Percentiles rank a stretch among this genome's conserved stretches.
Conservation (phyloP, 1,140 invertebrate species). For the Drosophila mayri region DNA sequence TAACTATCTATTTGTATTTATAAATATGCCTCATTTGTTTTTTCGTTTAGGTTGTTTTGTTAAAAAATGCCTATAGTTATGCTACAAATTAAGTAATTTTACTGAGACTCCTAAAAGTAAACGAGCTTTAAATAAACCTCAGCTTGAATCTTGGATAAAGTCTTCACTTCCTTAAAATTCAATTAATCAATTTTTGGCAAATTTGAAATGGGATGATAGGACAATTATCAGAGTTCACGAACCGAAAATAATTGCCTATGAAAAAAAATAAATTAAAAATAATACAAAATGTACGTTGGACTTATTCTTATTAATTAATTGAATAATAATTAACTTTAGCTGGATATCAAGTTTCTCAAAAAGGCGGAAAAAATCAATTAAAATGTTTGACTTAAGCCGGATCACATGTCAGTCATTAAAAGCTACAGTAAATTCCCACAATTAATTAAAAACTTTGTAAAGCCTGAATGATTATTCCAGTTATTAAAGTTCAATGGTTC, state of each 20-base stretch:
- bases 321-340: not conserved
- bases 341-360: not conserved
- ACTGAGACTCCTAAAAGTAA: not conserved
- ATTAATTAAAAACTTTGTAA: not conserved
- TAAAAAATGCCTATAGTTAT: not conserved
- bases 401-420: slow-evolving; percentile 1
- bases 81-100: not conserved
- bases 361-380: slow-evolving; percentile 5
- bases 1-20: too few species aligned
- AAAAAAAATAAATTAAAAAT: too few species aligned
- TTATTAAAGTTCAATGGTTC: slow-evolving; percentile 8
- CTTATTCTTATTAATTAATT: not conserved
- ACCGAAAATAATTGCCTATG: not conserved
- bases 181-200: not conserved
- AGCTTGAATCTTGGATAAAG: not conserved
- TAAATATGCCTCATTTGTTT: too few species aligned
- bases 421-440: not conserved
- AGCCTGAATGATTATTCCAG: slow-evolving; percentile 2
- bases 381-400: slow-evolving; percentile 5
- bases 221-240: not conserved
- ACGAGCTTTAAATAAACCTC: not conserved
- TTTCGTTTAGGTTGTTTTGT: too few species aligned
- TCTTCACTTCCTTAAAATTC: slow-evolving; percentile 4
- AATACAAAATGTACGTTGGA: not conserved
- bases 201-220: not conserved